A percentile compares a stretch with the other conserved stretches of the same genome.
phyloP scores from a whole-genome alignment of 1,140 invertebrate species.

The Tetranychus urticae region DNA sequence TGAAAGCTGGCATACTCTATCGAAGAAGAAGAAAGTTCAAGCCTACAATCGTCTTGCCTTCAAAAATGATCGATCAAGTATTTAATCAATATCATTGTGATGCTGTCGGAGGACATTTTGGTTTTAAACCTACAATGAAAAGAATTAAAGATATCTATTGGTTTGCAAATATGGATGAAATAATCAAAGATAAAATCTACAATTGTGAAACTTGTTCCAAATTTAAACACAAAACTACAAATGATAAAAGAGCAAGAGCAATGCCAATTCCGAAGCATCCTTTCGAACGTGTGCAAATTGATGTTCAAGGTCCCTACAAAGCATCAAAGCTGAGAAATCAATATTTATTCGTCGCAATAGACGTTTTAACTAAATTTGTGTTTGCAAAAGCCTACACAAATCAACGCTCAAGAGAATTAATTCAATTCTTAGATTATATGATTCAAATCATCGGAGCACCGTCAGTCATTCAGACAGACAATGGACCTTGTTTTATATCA shows the following conservation, averaged over 20 bases:
- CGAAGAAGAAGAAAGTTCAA: too few relatives aligned
- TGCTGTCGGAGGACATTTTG: not conserved
- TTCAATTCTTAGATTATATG: not conserved
- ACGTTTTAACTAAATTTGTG: not conserved
- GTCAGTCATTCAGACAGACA: not conserved
- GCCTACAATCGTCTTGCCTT: not conserved
- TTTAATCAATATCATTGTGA: not conserved
- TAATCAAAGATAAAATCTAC: not conserved
- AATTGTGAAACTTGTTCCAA: not conserved
- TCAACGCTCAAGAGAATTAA: not conserved
- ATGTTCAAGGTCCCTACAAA: not conserved
- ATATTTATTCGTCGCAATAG: not conserved
- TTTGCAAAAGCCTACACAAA: not conserved
- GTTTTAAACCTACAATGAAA: not conserved
- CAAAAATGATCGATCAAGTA: not conserved
- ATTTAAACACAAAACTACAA: not conserved
- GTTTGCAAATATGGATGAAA: not conserved
- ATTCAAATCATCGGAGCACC: not conserved
- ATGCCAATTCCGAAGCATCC: not conserved
- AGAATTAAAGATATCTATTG: not conserved
- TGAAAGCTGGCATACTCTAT: too few relatives aligned
- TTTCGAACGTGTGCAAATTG: not conserved
- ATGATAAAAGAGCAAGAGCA: not conserved
- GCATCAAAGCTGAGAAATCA: not conserved
- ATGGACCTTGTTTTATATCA: not conserved